These are phyloP conservation scores for Nymphicus hollandicus DNA, from an alignment of 2,113 vertebrate genomes.

Conservation along the genomic window DNA sequence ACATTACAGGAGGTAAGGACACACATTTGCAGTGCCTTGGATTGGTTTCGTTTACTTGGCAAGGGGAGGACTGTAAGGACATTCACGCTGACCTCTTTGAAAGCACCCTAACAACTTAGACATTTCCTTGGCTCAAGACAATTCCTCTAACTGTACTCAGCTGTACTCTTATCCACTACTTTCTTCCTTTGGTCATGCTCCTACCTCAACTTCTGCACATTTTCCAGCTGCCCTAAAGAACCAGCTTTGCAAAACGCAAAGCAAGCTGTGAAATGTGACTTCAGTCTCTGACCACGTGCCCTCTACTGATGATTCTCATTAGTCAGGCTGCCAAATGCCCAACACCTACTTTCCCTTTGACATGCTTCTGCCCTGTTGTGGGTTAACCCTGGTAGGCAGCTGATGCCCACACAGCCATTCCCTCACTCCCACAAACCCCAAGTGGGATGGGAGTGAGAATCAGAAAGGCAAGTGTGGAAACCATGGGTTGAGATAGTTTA, in stretches of 20 bases:
- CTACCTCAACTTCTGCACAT: background rate
- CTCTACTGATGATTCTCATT: background rate
- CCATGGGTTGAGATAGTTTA: background rate
- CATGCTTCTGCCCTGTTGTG: background rate
- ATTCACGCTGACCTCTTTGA: background rate
- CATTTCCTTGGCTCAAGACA: background rate
- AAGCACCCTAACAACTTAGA: background rate
- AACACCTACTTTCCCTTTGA: background rate
- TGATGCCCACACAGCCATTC: background rate
- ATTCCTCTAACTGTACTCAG: background rate
- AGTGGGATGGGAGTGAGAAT: background rate
- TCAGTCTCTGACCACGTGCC: background rate
- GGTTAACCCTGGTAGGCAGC: background rate
- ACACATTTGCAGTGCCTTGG: background rate
- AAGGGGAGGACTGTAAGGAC: background rate
- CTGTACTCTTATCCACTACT: background rate
- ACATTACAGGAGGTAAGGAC: background rate
- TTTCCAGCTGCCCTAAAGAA: background rate
- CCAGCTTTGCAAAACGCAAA: background rate
- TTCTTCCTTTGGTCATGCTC: background rate
- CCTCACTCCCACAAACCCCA: background rate
- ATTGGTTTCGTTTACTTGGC: background rate
- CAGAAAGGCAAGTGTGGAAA: background rate
- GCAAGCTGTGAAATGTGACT: background rate
- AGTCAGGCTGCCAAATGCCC: background rate